Evolutionary conservation across 1,140 invertebrate species (phyloP).

Genomic region (Drosophila kanapiae): DNA sequence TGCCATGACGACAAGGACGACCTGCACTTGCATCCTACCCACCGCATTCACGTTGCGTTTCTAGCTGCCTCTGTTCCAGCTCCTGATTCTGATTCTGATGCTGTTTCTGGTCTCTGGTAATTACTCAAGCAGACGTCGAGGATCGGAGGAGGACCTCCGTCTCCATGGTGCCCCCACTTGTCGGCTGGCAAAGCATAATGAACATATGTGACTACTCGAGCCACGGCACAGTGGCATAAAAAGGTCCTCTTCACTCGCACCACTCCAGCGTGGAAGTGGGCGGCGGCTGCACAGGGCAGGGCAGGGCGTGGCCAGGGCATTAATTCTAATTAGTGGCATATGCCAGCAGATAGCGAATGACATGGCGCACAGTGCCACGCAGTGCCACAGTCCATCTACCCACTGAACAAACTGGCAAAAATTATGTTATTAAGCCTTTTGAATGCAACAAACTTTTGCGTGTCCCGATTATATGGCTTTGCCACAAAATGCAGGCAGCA

Average conservation of each 20-base stretch:
- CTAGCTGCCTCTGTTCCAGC: conserved; percentile 5
- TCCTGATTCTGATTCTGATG: conserved; percentile 21
- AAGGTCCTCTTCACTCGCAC: conserved; percentile 61
- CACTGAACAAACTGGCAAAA: conserved; percentile 39
- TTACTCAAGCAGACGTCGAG: conserved; percentile 77
- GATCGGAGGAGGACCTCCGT: conserved; percentile 57
- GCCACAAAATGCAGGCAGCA: not conserved
- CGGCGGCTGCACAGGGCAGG: not conserved
- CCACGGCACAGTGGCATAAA: conserved; percentile 75
- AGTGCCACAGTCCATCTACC: conserved; percentile 19
- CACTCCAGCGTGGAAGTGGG: conserved; percentile 34
- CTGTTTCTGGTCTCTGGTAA: conserved; percentile 69
- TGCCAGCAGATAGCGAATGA: conserved; percentile 46
- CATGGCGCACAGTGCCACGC: conserved; percentile 9
- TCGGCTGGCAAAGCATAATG: conserved; percentile 77
- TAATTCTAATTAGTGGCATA: conserved; percentile 81
- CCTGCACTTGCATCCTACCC: conserved; percentile 52
- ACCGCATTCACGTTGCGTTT: conserved; percentile 63
- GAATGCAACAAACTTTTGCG: conserved; percentile 61
- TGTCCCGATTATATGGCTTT: conserved; percentile 27
- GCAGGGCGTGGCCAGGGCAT: conserved; percentile 37
- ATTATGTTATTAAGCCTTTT: conserved; percentile 80
- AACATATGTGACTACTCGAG: conserved; percentile 62
- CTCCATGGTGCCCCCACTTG: conserved; percentile 42
- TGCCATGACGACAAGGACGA: conserved; percentile 48